Base-by-base conservation (phyloP, 2,888 invertebrate species). In the Ophion costatus region DNA sequence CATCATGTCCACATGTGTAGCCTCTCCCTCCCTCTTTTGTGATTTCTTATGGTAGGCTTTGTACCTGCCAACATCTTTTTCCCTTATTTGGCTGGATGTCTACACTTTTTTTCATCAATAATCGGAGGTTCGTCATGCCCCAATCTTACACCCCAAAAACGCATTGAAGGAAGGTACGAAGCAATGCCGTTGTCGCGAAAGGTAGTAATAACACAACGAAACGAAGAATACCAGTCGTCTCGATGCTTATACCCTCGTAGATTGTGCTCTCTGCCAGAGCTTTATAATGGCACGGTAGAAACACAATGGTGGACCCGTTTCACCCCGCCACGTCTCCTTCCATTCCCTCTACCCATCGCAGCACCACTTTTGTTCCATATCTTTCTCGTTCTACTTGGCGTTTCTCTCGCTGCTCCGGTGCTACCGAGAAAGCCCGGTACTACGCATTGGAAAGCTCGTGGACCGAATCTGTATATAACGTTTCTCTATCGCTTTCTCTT, bases 241-340 rank as follows among this genome's bases (percentile, higher is more conserved):
- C 42, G 63, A 81, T 61, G 73, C 85, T 85, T 88, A 85, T 85
- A 87, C 80, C 79, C 82, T 82, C 84, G 81, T 87, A 89, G 82
- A 88, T 77, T 87, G 86, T 61, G 56, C 59, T 82, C 67, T 76
- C 63, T 59, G 14, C 11, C 56, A 38, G 89, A 86, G 89, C 89
- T 91, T 91, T 89, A 91, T 90, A 90, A 90, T 91, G 88, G 89
- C 88, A 87, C 88, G 89, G 88, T 88, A 88, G 87, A 88, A 90
- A 87, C 88, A 91, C 91, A 92, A 92, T 91, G 87, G 90, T 83
- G 89, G 57, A 63, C 69, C 64, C 87, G 88, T 86, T 86, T 89
- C 89, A 14, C 73, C 75, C 74, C 70, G 33, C 67, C 77, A 63
- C 67, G 74, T 56, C 77, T 85, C 45, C 83, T 85, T 83, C 24